Conservation (phyloP, 2,888 invertebrate genomes). For the Thereva nobilitata region DNA sequence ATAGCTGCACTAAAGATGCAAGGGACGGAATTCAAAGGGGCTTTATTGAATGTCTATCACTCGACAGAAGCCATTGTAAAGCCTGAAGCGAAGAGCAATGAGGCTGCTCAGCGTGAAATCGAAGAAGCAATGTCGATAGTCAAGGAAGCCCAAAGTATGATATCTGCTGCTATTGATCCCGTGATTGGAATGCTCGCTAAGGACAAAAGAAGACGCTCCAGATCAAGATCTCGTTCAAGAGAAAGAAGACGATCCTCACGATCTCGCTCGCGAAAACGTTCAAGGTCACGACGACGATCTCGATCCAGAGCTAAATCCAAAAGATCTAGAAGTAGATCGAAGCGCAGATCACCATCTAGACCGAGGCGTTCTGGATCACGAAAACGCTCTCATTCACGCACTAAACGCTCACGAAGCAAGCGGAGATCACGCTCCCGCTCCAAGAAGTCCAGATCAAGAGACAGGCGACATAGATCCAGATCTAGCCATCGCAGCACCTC, state of each 20-base stretch:
- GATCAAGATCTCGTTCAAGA: constrained; percentile 55
- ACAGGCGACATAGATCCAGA: constrained; percentile 47
- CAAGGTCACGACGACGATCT: constrained; percentile 65
- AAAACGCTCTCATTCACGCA: constrained; percentile 54
- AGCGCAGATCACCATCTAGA: constrained; percentile 62
- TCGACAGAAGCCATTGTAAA: constrained; percentile 89
- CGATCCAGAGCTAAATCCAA: constrained; percentile 51
- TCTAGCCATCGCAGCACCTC: constrained; percentile 53
- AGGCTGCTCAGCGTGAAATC: constrained; percentile 92
- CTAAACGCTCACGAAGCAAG: constrained; percentile 60
- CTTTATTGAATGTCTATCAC: constrained; percentile 75
- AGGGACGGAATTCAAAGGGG: constrained; percentile 76
- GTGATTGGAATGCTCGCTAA: constrained; percentile 85
- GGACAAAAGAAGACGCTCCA: constrained; percentile 71
- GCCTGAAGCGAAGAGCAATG: constrained; percentile 93
- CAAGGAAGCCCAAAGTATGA: constrained; percentile 93
- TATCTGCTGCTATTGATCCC: constrained; percentile 91
- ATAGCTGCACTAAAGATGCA: constrained; percentile 84
- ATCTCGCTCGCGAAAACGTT: constrained; percentile 65
- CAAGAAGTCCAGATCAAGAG: constrained; percentile 50
- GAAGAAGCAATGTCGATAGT: constrained; percentile 97
- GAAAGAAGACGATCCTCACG: constrained; percentile 59
- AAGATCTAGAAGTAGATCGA: constrained; percentile 40
- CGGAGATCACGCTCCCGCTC: constrained; percentile 56
- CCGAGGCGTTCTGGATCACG: constrained; percentile 57